phyloP scores from a whole-genome alignment of 2,888 invertebrate species.

The Drosophila rubida region DNA sequence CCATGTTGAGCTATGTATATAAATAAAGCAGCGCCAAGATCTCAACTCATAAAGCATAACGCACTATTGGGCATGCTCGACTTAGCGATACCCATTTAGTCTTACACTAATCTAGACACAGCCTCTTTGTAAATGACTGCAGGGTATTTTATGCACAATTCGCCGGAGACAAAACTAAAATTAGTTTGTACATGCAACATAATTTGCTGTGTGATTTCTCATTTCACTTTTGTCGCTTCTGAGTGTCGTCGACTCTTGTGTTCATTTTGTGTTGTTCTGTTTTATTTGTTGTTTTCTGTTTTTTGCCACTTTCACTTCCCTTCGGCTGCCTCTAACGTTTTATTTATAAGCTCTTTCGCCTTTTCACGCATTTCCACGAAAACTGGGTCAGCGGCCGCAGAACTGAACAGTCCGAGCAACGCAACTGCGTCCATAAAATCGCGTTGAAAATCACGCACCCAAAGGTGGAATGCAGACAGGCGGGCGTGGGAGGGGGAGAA shows the following conservation, averaged over 20 bases:
- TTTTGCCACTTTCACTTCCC: slow-evolving; percentile 15
- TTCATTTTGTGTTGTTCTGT: slow-evolving; percentile 9
- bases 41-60: slow-evolving; percentile 1
- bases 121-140: background rate
- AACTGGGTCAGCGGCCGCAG: slow-evolving; percentile 65
- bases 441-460: slow-evolving; percentile 43
- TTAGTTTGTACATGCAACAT: slow-evolving; percentile 67
- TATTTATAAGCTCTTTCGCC: slow-evolving; percentile 68
- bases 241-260: slow-evolving; percentile 14
- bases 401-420: slow-evolving; percentile 10
- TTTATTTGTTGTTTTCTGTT: slow-evolving; percentile 5
- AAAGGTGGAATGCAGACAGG: background rate
- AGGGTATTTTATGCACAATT: slow-evolving; percentile 20
- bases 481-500: background rate
- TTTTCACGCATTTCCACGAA: slow-evolving; percentile 42
- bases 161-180: slow-evolving; percentile 13
- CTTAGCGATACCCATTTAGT: background rate
- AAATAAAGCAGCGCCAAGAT: slow-evolving; percentile 21
- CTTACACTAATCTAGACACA: background rate
- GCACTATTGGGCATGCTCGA: slow-evolving; percentile 3
- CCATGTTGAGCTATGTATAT: slow-evolving; percentile 31
- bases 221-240: slow-evolving; percentile 46
- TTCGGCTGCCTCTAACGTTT: slow-evolving; percentile 10
- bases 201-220: slow-evolving; percentile 75
- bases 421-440: slow-evolving; percentile 29